phyloP scores from a whole-genome alignment of 2,113 vertebrate species.

The Ahaetulla prasina region DNA sequence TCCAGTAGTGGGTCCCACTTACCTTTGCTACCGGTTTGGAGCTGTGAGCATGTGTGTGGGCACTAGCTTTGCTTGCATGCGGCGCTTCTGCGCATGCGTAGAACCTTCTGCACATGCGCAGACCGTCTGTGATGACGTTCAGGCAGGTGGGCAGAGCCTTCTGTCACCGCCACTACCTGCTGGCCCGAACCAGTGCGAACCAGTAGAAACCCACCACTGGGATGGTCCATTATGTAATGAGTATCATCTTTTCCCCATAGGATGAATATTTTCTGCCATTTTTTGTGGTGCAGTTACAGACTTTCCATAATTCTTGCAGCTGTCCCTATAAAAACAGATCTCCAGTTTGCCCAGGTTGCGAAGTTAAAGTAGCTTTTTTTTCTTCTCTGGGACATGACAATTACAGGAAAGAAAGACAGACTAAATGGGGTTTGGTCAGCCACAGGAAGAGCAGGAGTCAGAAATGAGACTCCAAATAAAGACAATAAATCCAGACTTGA shows the following conservation, averaged over 20 bases:
- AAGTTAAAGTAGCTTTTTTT: background rate
- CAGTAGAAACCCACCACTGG: no score
- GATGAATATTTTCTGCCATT: background rate
- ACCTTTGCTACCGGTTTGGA: no score
- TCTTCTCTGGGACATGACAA: background rate
- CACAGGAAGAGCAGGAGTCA: background rate
- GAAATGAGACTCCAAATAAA: background rate
- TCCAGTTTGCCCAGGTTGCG: background rate
- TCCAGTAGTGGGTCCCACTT: background rate
- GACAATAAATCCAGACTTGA: background rate
- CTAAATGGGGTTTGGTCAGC: background rate
- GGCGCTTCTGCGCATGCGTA: no score
- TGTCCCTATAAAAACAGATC: background rate
- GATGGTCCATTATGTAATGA: background rate
- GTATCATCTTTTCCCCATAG: background rate
- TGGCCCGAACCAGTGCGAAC: no score
- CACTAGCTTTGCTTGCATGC: no score
- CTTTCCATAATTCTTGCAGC: background rate
- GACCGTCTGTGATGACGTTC: no score
- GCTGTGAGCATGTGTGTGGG: no score
- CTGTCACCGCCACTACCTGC: no score
- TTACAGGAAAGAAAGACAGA: background rate
- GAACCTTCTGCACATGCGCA: no score
- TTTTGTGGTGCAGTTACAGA: background rate
- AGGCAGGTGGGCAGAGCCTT: no score